Conservation (phyloP, 64 coral and sea anemone genomes). For the Porites lutea region DNA sequence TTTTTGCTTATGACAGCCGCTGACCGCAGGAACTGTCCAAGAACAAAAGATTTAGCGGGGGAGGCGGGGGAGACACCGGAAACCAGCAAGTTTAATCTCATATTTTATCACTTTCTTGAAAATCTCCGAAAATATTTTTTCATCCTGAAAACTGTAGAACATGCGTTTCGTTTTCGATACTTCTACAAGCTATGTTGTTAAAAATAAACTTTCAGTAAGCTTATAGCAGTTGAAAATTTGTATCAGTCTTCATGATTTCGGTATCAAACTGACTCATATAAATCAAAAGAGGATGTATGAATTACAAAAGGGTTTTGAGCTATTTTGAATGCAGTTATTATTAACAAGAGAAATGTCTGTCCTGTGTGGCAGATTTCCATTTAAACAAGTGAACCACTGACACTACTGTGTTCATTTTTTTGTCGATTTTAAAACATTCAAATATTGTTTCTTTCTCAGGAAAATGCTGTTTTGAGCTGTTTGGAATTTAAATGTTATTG, state of each 20-base stretch:
- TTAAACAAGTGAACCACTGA: neutral
- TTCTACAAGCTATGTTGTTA: no score
- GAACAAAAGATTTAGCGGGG: neutral
- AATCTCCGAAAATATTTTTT: neutral
- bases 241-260: no score
- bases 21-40: neutral
- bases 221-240: no score
- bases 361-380: neutral
- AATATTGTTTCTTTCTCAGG: no score
- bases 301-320: no score
- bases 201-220: no score
- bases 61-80: neutral
- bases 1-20: constrained; percentile 30
- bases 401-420: neutral
- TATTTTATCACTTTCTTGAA: neutral
- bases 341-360: neutral
- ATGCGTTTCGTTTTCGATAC: neutral
- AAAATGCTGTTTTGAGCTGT: no score
- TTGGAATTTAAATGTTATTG: no score
- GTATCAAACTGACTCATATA: no score
- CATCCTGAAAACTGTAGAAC: no score
- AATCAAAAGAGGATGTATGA: no score
- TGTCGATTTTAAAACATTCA: neutral
- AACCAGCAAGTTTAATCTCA: neutral
- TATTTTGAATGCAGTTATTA: no score